phyloP scores from a whole-genome alignment of 2,888 invertebrate genomes.

The Eristalinus aeneus region DNA sequence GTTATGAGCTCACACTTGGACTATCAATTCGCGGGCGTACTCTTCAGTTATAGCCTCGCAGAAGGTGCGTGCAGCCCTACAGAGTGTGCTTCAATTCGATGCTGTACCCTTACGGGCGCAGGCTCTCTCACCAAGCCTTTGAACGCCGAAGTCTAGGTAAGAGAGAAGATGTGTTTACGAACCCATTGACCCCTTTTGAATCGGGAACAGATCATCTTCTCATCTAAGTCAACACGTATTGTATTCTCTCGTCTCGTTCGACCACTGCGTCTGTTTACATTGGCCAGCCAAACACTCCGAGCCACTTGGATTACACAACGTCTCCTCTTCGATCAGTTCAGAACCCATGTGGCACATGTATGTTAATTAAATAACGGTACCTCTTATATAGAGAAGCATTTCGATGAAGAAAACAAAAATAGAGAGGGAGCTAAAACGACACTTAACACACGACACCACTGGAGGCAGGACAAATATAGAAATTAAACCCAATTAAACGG shows the following conservation, averaged over 20 bases:
- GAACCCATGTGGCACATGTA: conserved; percentile 55
- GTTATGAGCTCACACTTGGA: conserved; percentile 23
- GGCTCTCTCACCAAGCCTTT: too few relatives aligned
- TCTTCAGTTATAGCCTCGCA: neutral
- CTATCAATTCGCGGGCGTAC: neutral
- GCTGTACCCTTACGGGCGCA: neutral
- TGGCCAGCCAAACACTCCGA: neutral
- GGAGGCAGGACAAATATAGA: conserved; percentile 50
- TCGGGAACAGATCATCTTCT: conserved; percentile 26
- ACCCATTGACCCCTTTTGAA: conserved; percentile 57
- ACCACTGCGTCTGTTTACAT: conserved; percentile 19
- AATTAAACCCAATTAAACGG: conserved; percentile 48
- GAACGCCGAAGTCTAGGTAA: neutral
- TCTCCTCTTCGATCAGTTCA: conserved; percentile 28
- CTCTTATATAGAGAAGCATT: conserved; percentile 14
- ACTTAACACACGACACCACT: neutral
- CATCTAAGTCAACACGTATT: conserved; percentile 51
- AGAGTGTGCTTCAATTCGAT: too few relatives aligned
- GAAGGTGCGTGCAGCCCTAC: neutral
- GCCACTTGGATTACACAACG: conserved; percentile 53
- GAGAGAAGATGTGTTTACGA: conserved; percentile 7
- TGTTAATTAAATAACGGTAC: conserved; percentile 66
- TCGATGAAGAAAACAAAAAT: neutral
- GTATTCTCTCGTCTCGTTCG: conserved; percentile 19
- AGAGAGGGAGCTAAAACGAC: neutral